Conservation (phyloP, 2,797 vertebrate genomes). For the Danio choprae region DNA sequence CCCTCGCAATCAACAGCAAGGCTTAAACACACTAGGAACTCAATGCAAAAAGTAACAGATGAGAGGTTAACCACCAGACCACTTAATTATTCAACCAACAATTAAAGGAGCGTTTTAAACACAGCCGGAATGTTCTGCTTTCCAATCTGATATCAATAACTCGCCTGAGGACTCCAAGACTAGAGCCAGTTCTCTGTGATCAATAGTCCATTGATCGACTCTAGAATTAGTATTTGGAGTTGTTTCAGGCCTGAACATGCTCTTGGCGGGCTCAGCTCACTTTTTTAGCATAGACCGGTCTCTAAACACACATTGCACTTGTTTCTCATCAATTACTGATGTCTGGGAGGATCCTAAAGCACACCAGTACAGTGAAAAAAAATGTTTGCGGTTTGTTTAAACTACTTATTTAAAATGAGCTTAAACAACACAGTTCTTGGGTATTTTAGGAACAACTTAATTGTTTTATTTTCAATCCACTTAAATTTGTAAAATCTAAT, state of each 20-base stretch:
- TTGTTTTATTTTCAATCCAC: too few species aligned
- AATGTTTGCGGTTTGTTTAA: too few species aligned
- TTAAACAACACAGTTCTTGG: too few species aligned
- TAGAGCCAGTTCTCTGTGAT: conserved; percentile 65
- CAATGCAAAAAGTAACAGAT: conserved; percentile 31
- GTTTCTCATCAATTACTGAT: conserved; percentile 41
- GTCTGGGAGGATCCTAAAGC: not conserved
- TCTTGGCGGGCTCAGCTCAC: not conserved
- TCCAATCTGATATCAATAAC: conserved; percentile 66
- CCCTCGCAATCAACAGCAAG: conserved; percentile 1
- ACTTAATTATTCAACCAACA: conserved; percentile 57
- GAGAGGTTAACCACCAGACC: conserved; percentile 17
- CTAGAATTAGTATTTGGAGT: conserved; percentile 60
- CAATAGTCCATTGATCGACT: conserved; percentile 68
- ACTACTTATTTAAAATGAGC: too few species aligned
- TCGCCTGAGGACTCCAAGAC: conserved; percentile 60
- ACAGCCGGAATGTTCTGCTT: conserved; percentile 62
- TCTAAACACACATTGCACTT: conserved; percentile 30
- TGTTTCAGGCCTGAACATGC: conserved; percentile 36
- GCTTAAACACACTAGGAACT: conserved; percentile 42
- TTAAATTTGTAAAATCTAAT: too few species aligned
- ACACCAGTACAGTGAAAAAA: conserved; percentile 5
- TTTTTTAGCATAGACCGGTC: not conserved
- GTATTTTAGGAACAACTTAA: too few species aligned
- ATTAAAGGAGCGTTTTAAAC: conserved; percentile 48